Evolutionary conservation across 2,113 vertebrate species (phyloP), one percentile per base, ranked within the genome.

Genomic region (Gnathonemus longibarbis): DNA sequence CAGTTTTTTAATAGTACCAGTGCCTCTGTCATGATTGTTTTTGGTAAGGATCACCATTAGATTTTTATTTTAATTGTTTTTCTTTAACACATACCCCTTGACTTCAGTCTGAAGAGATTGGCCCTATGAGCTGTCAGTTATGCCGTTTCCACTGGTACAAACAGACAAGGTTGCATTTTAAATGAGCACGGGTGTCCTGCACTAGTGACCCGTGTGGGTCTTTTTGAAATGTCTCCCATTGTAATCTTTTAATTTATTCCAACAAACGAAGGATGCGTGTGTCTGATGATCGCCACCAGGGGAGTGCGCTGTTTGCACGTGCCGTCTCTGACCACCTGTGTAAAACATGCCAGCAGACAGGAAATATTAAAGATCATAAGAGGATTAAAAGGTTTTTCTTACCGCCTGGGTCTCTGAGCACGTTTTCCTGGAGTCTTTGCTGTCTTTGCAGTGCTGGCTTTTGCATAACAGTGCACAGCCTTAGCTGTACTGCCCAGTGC

Each of bases 1-100:
- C 83, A 49, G 62, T 84, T 42, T 52, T 56, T 88, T 88, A 53
- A 50, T 87, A 84, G 83, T 84, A 39, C 39, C 83, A 46, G 35
- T 80, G 74, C 45, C 83, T 84, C 42, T 48, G 83, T 84, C 83
- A 48, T 42, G 45, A 24, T 46, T 84, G 77, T 8, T 46, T 24
- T 84, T 84, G 83, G 45, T 84, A 48, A 83, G 13, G 77, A 45
- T 45, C 77, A 83, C 5, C 35, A 5, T 83, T 83, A 45, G 42
- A 45, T 45, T 83, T 83, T 83, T 31, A 48, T 84, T 83, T 21
- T 45, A 19, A 8, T 24, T 84, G 21, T 48, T 24, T 84, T 84
- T 46, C 21, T 84, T 48, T 84, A 5, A 11, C 80, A 46, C 39
- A 19, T 24, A n/a, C 45, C 45, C 39, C 42, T 84, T 10, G 83